Conservation (phyloP, 2,797 vertebrate species). For the Pelobates cultripes region DNA sequence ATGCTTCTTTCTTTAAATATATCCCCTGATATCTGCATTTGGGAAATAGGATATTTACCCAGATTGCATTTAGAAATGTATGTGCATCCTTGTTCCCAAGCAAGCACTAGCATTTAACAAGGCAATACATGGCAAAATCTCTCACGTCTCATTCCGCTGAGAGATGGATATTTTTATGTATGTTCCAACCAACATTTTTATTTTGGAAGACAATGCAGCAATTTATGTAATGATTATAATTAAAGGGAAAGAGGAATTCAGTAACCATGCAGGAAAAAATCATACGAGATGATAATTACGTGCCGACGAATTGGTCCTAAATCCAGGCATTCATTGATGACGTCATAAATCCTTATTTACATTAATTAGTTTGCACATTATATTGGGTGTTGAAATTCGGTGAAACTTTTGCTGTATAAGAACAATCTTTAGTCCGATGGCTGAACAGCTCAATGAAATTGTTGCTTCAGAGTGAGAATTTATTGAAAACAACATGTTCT, state of each 20-base stretch:
- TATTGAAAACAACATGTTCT: no score
- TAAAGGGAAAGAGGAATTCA: not conserved
- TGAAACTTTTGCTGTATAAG: no score
- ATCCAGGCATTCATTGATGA: not conserved
- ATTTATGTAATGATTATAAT: not conserved
- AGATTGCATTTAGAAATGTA: constrained; percentile 76
- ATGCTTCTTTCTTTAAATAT: constrained; percentile 76
- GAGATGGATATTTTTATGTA: constrained; percentile 2
- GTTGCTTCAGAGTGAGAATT: no score
- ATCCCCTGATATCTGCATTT: constrained; percentile 78
- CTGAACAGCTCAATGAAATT: no score
- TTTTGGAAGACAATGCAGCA: not conserved
- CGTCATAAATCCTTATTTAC: not conserved
- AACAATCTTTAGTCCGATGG: no score
- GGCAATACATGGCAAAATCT: constrained; percentile 53
- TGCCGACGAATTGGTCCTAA: constrained; percentile 5
- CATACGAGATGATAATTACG: not conserved
- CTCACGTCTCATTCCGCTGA: not conserved
- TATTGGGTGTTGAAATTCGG: no score
- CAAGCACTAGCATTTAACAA: constrained; percentile 60
- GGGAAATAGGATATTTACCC: constrained; percentile 70
- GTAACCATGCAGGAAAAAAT: not conserved
- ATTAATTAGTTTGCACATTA: not conserved
- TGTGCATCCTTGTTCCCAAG: constrained; percentile 62
- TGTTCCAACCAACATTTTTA: not conserved